Percentiles rank a stretch among this genome's conserved stretches.
Conservation (phyloP, 2,113 vertebrate species). For the Lagopus leucura region DNA sequence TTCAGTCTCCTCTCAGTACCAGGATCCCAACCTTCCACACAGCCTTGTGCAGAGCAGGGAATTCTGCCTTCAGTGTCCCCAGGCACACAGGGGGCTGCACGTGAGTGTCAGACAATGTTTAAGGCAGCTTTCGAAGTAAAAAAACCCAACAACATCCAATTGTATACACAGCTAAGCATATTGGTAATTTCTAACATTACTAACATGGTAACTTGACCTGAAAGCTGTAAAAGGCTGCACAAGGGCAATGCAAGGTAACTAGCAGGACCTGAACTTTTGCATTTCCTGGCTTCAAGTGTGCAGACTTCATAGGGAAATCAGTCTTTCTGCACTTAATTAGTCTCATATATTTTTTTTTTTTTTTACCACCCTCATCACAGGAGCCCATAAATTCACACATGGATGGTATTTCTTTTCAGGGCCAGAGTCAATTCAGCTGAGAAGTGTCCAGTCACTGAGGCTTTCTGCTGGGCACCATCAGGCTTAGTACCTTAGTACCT, state of each 20-base stretch:
- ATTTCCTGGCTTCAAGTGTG: constrained; percentile 35
- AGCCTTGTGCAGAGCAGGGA: background rate
- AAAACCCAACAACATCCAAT: background rate
- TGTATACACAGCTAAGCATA: background rate
- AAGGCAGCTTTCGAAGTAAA: background rate
- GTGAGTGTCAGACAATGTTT: background rate
- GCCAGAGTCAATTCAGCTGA: background rate
- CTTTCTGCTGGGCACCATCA: constrained; percentile 9
- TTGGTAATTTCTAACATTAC: background rate
- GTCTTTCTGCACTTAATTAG: background rate
- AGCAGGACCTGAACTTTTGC: constrained; percentile 56
- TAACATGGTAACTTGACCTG: background rate
- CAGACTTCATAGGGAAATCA: background rate
- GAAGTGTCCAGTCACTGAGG: background rate
- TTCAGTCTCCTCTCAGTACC: background rate
- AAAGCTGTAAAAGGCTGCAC: background rate
- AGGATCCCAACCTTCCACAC: background rate
- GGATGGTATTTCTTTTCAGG: background rate
- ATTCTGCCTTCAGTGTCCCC: background rate
- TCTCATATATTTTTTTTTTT: background rate
- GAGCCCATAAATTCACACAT: constrained; percentile 8
- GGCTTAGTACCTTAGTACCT: background rate
- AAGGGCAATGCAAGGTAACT: background rate
- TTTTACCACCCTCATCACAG: background rate
- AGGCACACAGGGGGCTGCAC: background rate